A percentile compares a stretch with the other conserved stretches of the same genome.
phyloP scores from a whole-genome alignment of 2,888 invertebrate species.

The Eucriotettix oculatus region DNA sequence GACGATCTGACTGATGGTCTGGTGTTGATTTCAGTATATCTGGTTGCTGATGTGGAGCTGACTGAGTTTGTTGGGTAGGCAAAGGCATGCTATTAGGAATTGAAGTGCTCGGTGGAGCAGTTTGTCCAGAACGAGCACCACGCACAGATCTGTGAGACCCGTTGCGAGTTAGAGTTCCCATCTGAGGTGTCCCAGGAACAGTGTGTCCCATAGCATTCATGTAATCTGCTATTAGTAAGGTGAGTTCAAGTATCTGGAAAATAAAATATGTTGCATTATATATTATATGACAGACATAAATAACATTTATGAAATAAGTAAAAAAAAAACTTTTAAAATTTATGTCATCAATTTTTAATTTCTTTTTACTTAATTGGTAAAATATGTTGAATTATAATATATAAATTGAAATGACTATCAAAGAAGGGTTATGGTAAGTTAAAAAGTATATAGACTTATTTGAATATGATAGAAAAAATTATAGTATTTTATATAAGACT shows the following conservation, averaged over 20 bases:
- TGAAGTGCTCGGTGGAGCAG: too few species aligned
- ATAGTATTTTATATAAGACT: too few species aligned
- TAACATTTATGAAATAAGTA: not conserved
- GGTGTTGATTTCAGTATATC: constrained; percentile 76
- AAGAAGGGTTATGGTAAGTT: too few species aligned
- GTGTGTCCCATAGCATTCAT: constrained; percentile 74
- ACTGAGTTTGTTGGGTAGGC: constrained; percentile 15
- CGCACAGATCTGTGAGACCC: constrained; percentile 45
- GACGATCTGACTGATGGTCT: constrained; percentile 46
- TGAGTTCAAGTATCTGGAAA: constrained; percentile 67
- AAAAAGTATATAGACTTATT: too few species aligned
- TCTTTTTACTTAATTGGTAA: too few species aligned
- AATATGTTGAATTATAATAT: too few species aligned
- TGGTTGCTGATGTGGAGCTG: constrained; percentile 34
- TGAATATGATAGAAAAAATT: too few species aligned
- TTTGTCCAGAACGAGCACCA: too few species aligned
- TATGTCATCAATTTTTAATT: too few species aligned
- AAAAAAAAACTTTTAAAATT: not conserved
- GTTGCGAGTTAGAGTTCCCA: constrained; percentile 59
- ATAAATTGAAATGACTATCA: too few species aligned
- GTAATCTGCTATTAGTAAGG: constrained; percentile 81
- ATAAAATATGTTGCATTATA: not conserved
- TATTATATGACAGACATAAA: not conserved
- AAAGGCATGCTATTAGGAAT: too few species aligned
- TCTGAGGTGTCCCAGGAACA: constrained; percentile 57